These are phyloP conservation scores for Triplophysa rosa DNA, from an alignment of 2,113 vertebrate genomes.

Conservation along the genomic window DNA sequence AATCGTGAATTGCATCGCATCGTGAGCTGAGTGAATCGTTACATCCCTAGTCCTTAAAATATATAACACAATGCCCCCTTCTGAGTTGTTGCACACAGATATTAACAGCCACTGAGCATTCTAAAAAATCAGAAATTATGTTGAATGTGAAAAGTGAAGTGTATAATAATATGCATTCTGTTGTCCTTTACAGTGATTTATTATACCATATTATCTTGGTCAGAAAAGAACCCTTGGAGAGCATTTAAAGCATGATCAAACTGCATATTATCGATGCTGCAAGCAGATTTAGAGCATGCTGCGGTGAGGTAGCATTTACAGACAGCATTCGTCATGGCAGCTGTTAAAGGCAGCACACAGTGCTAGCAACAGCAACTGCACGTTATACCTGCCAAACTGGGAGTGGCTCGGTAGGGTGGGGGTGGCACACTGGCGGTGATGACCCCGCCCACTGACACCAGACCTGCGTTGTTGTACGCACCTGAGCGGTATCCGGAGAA, in stretches of 20 bases:
- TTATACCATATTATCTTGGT: neutral
- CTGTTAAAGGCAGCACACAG: conserved; percentile 32
- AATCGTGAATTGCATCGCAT: too few species aligned
- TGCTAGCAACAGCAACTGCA: conserved; percentile 27
- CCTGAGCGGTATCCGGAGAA: conserved; percentile 75
- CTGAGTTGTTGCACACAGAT: neutral
- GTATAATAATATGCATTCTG: too few species aligned
- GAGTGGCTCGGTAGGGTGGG: conserved; percentile 83
- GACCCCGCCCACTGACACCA: conserved; percentile 90
- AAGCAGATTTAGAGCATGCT: conserved; percentile 31
- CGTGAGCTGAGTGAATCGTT: too few species aligned
- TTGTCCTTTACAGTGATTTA: neutral
- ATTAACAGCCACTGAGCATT: neutral
- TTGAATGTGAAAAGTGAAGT: too few species aligned
- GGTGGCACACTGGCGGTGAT: conserved; percentile 85
- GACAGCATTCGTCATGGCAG: conserved; percentile 9
- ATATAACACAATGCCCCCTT: neutral
- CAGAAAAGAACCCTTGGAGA: conserved; percentile 13
- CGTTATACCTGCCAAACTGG: conserved; percentile 85
- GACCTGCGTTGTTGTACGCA: conserved; percentile 94
- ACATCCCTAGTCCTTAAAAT: neutral
- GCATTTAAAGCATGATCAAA: conserved; percentile 9
- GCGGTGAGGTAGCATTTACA: neutral
- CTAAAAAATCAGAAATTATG: too few species aligned
- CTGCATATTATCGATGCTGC: conserved; percentile 8